Conservation (phyloP, 2,113 vertebrate species). For the Dendrocopos noguchii region DNA sequence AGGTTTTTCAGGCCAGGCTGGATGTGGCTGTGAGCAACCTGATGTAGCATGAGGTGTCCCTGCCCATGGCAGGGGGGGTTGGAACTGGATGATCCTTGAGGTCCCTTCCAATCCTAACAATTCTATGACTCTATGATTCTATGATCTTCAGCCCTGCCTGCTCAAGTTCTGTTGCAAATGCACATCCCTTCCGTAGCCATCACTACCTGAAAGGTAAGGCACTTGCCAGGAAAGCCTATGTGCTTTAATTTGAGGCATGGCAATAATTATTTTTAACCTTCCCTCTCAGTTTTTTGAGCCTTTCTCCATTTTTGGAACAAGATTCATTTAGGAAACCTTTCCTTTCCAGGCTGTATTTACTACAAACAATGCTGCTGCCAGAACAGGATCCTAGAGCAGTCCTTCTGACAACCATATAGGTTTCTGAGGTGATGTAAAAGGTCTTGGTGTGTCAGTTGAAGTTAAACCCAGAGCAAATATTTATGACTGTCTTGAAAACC, state of each 20-base stretch:
- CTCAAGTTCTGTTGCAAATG: not conserved
- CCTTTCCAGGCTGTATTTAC: not conserved
- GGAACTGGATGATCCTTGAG: no score
- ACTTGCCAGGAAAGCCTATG: not conserved
- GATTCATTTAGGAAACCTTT: not conserved
- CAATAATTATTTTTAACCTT: not conserved
- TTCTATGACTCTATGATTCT: no score
- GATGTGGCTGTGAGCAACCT: no score
- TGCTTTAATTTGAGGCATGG: not conserved
- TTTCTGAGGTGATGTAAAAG: not conserved
- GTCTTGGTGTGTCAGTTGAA: not conserved
- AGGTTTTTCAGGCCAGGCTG: no score
- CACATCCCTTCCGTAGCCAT: not conserved
- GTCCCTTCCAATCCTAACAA: no score
- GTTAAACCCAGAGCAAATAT: not conserved
- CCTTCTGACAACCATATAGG: not conserved
- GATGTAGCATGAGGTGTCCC: no score
- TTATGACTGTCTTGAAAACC: not conserved
- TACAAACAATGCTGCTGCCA: not conserved
- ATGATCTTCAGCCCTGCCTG: not conserved
- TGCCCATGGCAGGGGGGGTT: no score
- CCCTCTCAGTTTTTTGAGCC: not conserved
- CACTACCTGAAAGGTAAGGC: not conserved
- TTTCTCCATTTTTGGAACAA: not conserved
- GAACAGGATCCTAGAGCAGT: not conserved